phyloP scores from a whole-genome alignment of 1,140 invertebrate species.

The Drosophila insularis region DNA sequence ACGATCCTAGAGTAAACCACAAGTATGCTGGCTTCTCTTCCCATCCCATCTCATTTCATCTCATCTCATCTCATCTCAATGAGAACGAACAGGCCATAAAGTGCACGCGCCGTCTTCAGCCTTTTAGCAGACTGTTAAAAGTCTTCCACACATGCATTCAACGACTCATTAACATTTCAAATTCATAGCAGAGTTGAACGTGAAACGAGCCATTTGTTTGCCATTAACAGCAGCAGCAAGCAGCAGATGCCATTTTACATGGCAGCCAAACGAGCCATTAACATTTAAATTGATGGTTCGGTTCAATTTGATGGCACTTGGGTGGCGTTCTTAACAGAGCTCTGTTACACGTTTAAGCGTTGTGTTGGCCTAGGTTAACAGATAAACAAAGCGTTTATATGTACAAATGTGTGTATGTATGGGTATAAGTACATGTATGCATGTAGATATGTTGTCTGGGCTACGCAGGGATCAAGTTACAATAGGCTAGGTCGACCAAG shows the following conservation, averaged over 20 bases:
- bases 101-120: constrained; percentile 45
- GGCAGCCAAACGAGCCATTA: constrained; percentile 57
- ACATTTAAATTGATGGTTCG: constrained; percentile 64
- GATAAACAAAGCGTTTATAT: constrained; percentile 37
- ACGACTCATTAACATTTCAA: constrained; percentile 69
- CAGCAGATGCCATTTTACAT: constrained; percentile 44
- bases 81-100: constrained; percentile 46
- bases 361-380: constrained; percentile 53
- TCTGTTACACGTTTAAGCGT: background rate
- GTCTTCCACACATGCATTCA: constrained; percentile 43
- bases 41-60: background rate
- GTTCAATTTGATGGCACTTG: constrained; percentile 34
- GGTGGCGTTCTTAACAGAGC: constrained; percentile 25
- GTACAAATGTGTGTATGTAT: background rate
- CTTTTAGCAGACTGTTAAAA: constrained; percentile 66
- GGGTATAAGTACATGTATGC: background rate
- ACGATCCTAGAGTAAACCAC: background rate
- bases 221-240: constrained; percentile 57
- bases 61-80: background rate
- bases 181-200: constrained; percentile 63
- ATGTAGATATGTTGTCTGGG: constrained; percentile 1
- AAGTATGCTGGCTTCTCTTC: constrained; percentile 20
- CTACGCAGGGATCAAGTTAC: background rate
- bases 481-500: background rate
- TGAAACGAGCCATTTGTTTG: constrained; percentile 62